Evolutionary conservation across 1,140 invertebrate genomes (phyloP), one percentile per base, ranked within the genome.

Genomic region (Neodiprion lecontei): DNA sequence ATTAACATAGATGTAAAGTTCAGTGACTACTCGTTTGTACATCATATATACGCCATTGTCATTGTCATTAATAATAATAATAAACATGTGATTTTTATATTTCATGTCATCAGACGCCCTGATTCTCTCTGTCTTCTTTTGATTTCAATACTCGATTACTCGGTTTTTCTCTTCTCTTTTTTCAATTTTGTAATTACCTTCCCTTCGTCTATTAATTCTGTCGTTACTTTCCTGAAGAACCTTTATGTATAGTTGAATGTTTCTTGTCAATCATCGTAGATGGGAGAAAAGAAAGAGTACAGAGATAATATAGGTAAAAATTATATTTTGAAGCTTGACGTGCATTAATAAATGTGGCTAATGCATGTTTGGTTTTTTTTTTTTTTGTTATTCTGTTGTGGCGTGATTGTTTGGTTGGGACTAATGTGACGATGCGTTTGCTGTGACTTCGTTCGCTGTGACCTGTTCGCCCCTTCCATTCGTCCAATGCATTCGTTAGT

Each of bases 401-500:
- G 78, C 80, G 67, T 79, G 79, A 81, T 82, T 84, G 73, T 85
- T 85, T 85, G 79, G 77, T 85, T 85, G 84, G 83, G 82, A 86
- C 82, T 86, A 87, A 74, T 9, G 84, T 79, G 77, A 77, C 79
- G 73, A 81, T 77, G 78, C 73, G 72, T 17, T 61, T 9, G 47
- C 78, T 76, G 73, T 80, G 77, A 80, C 75, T 85, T 5, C 14
- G 7, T 79, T 78, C 28, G 75, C 75, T 76, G 77, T 82, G 78
- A 40, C 53, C 53, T 61, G 53, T 61, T 12, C 28, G 28, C 8
- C 53, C n/a, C 66, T 79, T 80, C 72, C 78, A 53, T 81, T 77
- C 74, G 79, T 72, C 78, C 82, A 78, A 86, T 80, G 81, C 83
- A 85, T 83, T 83, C 84, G 84, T 79, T 88, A 94, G 93, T 92